Evolutionary conservation across 2,888 invertebrate genomes (phyloP), one percentile per base, ranked within the genome.

Genomic region (Abrostola tripartita): DNA sequence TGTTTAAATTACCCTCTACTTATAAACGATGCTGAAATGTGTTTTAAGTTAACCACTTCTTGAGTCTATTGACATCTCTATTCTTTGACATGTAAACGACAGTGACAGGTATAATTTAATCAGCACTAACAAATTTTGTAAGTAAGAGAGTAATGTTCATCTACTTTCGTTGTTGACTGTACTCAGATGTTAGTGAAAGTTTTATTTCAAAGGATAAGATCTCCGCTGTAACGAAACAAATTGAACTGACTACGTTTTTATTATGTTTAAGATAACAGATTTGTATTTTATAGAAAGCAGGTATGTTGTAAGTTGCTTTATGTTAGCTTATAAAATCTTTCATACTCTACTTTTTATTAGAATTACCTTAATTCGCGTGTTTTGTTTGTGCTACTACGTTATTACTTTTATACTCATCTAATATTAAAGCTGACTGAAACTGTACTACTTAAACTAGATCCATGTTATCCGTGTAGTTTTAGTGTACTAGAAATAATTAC

Each of bases 101-200:
- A 24, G 24, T 24, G 24, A 24, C 24, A 24, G 24, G 24, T 24
- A 24, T 24, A 24, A 2, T 24, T 24, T 24, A 24, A 24, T 24
- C 24, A 4, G 24, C 24, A 24, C 24, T 24, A 24, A 24, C 24
- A 24, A n/a, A n/a, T n/a, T n/a, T n/a, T n/a, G n/a, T n/a, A n/a
- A n/a, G n/a, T n/a, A n/a, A 24, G 1, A 24, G 24, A 24, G 24
- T 24, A 24, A 24, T 24, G 24, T 24, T 24, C 24, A 24, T 24
- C 24, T 24, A 24, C 24, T 24, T 24, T 24, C 24, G 24, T 24
- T 24, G 24, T 24, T 24, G 1, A 24, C 24, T 1, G 52, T 62
- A 57, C 65, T 64, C 58, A 61, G 71, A 63, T 50, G 35, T 37
- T 62, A 72, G 76, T 65, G 77, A 77, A 75, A 77, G 78, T 75